A percentile compares a stretch with the other conserved stretches of the same genome.
Conservation (phyloP, 2,888 invertebrate species). For the Drosophila neutralis region DNA sequence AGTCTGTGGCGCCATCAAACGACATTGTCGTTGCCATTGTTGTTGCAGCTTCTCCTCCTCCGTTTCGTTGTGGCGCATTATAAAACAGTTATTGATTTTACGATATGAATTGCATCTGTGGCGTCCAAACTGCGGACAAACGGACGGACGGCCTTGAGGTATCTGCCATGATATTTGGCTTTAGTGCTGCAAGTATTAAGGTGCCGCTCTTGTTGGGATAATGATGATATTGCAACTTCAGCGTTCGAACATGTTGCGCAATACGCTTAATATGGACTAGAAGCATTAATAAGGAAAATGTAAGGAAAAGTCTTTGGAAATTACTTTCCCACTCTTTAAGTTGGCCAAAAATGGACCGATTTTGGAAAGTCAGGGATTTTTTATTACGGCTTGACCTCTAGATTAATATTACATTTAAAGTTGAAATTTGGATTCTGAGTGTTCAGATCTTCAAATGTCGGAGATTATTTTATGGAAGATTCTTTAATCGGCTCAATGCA, state of each 20-base stretch:
- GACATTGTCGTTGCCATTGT: slow-evolving; percentile 29
- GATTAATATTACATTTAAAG: neutral
- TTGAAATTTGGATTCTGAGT: neutral
- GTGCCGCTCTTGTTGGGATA: slow-evolving; percentile 7
- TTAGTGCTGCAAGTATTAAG: slow-evolving; percentile 9
- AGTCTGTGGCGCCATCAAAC: slow-evolving; percentile 23
- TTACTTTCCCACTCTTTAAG: neutral
- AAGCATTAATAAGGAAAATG: neutral
- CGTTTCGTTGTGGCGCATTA: slow-evolving; percentile 32
- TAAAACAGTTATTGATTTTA: slow-evolving; percentile 66
- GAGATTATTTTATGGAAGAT: neutral
- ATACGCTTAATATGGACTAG: neutral
- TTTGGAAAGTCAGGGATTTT: neutral
- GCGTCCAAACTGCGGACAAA: slow-evolving; percentile 21
- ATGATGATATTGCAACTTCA: slow-evolving; percentile 10
- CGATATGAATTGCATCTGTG: slow-evolving; percentile 30
- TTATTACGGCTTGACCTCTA: neutral
- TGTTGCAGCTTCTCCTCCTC: slow-evolving; percentile 5
- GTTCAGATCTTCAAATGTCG: neutral
- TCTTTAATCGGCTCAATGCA: slow-evolving; percentile 17
- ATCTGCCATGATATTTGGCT: slow-evolving; percentile 19
- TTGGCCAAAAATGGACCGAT: neutral
- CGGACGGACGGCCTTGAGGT: slow-evolving; percentile 41
- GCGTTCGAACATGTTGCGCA: neutral
- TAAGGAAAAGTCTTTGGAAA: neutral